Evolutionary conservation across 1,140 invertebrate genomes (phyloP), one percentile per base, ranked within the genome.

Genomic region (Drosophila nigromelanica): DNA sequence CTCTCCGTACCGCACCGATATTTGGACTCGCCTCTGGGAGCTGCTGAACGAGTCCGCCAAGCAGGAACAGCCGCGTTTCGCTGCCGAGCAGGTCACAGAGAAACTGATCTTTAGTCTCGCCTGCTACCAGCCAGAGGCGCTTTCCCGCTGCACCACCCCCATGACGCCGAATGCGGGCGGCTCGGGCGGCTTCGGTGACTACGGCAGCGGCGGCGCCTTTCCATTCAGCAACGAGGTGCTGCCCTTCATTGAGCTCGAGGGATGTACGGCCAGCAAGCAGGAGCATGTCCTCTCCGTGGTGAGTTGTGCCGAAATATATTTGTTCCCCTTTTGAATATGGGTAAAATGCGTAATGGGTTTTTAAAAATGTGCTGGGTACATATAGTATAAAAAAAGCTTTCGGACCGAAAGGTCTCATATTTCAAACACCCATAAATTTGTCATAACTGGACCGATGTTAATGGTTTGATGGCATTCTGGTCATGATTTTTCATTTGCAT

Each of bases 261-360:
- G 94, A 27, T 97, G 96, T 79, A 97, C 96, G 4, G 96, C 96
- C 10, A 97, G 96, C 71, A 96, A 96, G 78, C 96, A 97, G 85
- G 96, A 97, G 77, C 96, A 97, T 91, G 94, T 97, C 37, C 96
- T 97, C 4, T 96, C 96, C 1, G 96, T 97, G 86, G 95, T 96
- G 76, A 92, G 93, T 24, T 24, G 2, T 27, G 27, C 5, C 4
- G 2, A 2, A 18, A 1, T 18, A 18, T 18, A 24, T 18, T 27
- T 27, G 24, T 27, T 27, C 0, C 24, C 24, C 24, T 0, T 27
- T 27, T 18, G 24, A 27, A 27, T 4, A 27, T 27, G 27, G 27
- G 5, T 27, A 27, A 6, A 27, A 27, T 0, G 27, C 3, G 5
- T 27, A 27, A 5, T 27, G 27, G 27, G 27, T 27, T 27, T 27